Percentiles rank a stretch among this genome's conserved stretches.
Evolutionary conservation across 2,113 vertebrate species (phyloP).

Genomic region (Brevimyrus niger): DNA sequence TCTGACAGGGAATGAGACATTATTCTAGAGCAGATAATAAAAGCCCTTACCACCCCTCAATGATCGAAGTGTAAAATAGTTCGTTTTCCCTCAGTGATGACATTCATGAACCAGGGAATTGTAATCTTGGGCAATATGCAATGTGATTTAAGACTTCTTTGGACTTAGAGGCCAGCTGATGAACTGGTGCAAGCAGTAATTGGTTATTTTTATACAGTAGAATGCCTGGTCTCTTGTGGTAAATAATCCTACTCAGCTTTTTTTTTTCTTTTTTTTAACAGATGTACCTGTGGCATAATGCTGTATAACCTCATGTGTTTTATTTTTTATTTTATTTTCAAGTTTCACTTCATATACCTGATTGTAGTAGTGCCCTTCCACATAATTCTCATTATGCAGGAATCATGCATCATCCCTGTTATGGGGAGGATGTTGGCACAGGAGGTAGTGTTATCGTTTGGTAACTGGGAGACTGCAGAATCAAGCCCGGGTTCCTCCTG

Average conservation of each 20-base stretch:
- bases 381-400: not conserved
- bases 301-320: not conserved
- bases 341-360: not conserved
- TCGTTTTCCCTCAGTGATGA: slow-evolving; percentile 14
- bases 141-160: slow-evolving; percentile 33
- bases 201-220: slow-evolving; percentile 26
- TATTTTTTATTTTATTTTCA: not conserved
- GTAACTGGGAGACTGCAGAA: too few relatives aligned
- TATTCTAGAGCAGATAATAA: slow-evolving; percentile 49
- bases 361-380: not conserved
- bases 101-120: slow-evolving; percentile 26
- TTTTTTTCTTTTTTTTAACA: not conserved
- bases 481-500: too few relatives aligned
- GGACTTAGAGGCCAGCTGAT: slow-evolving; percentile 24
- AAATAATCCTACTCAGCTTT: slow-evolving; percentile 14
- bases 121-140: slow-evolving; percentile 22
- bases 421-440: too few relatives aligned
- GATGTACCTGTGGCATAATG: not conserved
- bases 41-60: slow-evolving; percentile 39
- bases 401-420: too few relatives aligned
- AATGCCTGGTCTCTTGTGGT: slow-evolving; percentile 24
- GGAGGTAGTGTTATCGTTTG: too few relatives aligned
- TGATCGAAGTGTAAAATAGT: slow-evolving; percentile 21
- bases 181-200: slow-evolving; percentile 27
- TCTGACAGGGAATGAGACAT: slow-evolving; percentile 43